These are phyloP conservation scores for Hypanus sabinus DNA, from an alignment of 2,113 vertebrate species.

Conservation along the genomic window DNA sequence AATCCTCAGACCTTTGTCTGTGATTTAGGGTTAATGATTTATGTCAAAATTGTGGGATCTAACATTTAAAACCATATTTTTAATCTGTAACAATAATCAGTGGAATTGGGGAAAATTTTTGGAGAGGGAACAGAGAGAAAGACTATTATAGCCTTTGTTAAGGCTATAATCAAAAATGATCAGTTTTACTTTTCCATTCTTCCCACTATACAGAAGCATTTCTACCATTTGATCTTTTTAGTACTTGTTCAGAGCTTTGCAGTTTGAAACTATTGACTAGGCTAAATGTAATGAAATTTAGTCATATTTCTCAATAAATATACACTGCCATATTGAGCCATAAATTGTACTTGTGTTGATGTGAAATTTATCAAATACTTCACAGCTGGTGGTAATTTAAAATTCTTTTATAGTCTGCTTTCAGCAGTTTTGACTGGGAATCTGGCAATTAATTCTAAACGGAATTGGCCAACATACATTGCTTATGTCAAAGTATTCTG, in stretches of 20 bases:
- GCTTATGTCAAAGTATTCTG: background rate
- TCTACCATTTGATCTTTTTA: background rate
- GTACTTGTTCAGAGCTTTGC: background rate
- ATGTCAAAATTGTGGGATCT: background rate
- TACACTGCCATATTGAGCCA: background rate
- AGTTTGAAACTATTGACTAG: background rate
- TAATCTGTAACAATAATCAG: no score
- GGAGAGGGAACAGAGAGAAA: no score
- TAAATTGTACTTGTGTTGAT: background rate
- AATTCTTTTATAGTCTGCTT: background rate
- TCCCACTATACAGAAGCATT: background rate
- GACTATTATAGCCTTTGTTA: background rate
- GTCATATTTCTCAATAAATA: background rate
- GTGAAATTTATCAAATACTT: background rate
- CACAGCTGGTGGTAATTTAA: background rate
- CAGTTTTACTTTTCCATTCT: background rate
- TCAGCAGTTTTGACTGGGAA: background rate
- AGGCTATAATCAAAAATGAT: background rate
- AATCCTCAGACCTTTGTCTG: background rate
- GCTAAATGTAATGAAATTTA: background rate
- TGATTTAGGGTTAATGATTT: no score
- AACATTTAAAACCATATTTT: background rate
- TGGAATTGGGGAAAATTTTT: no score
- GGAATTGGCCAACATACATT: background rate
- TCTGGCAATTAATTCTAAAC: background rate